Evolutionary conservation across 2,888 invertebrate genomes (phyloP), one percentile per base, ranked within the genome.

Genomic region (Cantharis rufa): DNA sequence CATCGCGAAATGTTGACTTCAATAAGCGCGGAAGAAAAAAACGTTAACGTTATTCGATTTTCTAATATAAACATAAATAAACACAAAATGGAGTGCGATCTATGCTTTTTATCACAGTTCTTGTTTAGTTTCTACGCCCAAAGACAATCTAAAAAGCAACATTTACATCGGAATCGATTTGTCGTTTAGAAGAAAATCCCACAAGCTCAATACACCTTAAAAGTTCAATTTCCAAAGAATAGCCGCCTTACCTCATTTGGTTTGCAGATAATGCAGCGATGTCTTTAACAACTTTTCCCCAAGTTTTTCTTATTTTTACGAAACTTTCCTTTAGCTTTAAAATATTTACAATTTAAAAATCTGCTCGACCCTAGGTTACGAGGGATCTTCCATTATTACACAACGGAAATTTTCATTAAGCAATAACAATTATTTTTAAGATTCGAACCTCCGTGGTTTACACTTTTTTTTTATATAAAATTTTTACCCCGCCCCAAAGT

Each of bases 191-290:
- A 16, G 24, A 66, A 66, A 66, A 66, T 66, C 64, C 24, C 24
- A 24, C 64, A 21, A 66, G 64, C 64, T 66, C 64, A 66, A 66
- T 66, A 66, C 64, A 66, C 64, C 64, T 66, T 66, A 66, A 66
- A 66, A 66, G 64, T 66, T 66, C 64, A 66, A 66, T 21, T 66
- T 66, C 64, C 24, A 66, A 66, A 66, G 64, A 66, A 66, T 66
- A 66, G 64, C 64, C 64, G 48, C 48, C 64, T 21, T 21, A 66
- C 64, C 64, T 66, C 64, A 66, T 66, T 66, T 66, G 64, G 64
- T 66, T 66, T 66, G 64, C 64, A 66, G 64, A 66, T 66, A 24
- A 66, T 24, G 64, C 64, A 24, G 16, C 64, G 64, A 66, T 66
- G 64, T 66, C 64, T 66, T 66, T 66, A 21, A 66, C 18, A 18